Evolutionary conservation across 64 coral and sea anemone species (phyloP), one percentile per base, ranked within the genome.

Genomic region (Acropora tenuis): DNA sequence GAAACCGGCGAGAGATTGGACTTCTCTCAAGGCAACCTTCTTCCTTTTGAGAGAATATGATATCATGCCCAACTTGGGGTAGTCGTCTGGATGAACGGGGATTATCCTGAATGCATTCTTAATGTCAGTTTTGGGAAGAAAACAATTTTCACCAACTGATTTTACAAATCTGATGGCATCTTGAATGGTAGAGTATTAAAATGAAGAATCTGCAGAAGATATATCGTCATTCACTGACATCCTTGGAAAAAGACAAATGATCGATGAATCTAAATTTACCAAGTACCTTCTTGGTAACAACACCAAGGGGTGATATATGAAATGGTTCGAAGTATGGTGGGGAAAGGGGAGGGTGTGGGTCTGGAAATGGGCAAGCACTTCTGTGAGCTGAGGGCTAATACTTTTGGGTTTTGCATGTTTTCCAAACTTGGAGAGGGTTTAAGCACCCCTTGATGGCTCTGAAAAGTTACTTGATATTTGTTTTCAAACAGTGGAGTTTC

Each of bases 41-140:
- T 78, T 59, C 13, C 90, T 44, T 1, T 52, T 19, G 67, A 92
- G 90, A 80, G 79, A 92, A 61, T 17, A 47, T 17, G 82, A 59
- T 7, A 87, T 41, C 66, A 92, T 47, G 8, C 18, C 88, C 5
- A 90, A 57, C 8, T 75, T 65, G 43, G 8, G 15, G 46, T 91
- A 91, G 52, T 84, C 79, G 17, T 19, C 5, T 8, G 89, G 89
- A 18, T 73, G 57, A 30, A 83, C 60, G 1, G 89, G 89, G 47
- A 91, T 91, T 42, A 91, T 83, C 9, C 89, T 16, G 44, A 91
- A 91, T 47, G 89, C 89, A 41, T 57, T 90, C n/a, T 90, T 90
- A 44, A 80, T 90, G 41, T 90, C 88, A 49, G 88, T 90, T 90
- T 80, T 80, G 5, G 88, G 53, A 10, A 91, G n/a, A 75, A 77